A percentile compares a stretch with the other conserved stretches of the same genome.
Evolutionary conservation across 2,797 vertebrate genomes (phyloP).

Genomic region (Hemibagrus guttatus): DNA sequence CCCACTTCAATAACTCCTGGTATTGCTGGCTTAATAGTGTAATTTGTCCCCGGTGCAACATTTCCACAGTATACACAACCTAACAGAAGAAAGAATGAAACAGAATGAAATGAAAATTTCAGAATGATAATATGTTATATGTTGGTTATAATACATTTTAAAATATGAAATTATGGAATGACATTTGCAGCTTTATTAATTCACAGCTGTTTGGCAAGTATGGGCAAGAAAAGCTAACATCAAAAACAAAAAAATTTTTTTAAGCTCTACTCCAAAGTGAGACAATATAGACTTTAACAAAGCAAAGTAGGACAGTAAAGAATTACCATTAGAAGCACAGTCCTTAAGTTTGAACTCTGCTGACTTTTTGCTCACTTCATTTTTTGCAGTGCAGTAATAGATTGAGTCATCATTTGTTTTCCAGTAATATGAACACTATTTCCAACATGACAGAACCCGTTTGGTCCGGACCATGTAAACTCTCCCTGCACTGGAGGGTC

Average conservation of each 20-base stretch:
- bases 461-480: neutral
- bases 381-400: constrained; percentile 18
- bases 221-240: no score
- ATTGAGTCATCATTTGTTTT: neutral
- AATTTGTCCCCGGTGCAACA: neutral
- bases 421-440: neutral
- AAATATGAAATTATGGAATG: no score
- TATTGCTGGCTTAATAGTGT: neutral
- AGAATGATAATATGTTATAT: no score
- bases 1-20: rapidly evolving
- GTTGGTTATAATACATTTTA: no score
- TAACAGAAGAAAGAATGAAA: neutral
- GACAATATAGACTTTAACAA: no score
- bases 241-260: no score
- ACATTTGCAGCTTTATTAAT: no score
- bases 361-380: neutral
- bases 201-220: no score
- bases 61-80: neutral
- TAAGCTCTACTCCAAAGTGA: no score
- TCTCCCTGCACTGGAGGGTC: neutral
- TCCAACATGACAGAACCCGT: neutral
- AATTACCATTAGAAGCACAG: neutral
- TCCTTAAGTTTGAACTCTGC: neutral
- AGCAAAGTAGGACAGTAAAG: no score
- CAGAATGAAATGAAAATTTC: no score